Percentiles rank a stretch among this genome's conserved stretches.
Conservation (phyloP, 2,797 vertebrate genomes). For the Gila robusta region DNA sequence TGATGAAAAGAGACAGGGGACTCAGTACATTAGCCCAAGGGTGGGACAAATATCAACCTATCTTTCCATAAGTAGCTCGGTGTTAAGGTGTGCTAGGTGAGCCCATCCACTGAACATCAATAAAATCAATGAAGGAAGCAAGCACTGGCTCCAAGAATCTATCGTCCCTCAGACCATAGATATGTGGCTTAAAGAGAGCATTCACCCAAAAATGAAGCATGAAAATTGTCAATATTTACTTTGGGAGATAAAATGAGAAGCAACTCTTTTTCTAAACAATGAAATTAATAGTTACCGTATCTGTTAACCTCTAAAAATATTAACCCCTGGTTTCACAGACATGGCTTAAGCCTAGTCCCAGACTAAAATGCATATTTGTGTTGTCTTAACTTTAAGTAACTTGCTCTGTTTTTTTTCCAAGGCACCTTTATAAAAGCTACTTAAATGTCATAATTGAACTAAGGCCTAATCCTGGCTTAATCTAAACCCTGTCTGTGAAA, state of each 20-base stretch:
- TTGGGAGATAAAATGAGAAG: background rate
- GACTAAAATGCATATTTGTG: no score
- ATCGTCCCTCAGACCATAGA: background rate
- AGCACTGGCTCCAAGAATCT: background rate
- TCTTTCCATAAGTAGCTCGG: conserved; percentile 8
- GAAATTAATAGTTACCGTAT: background rate
- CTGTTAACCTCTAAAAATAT: background rate
- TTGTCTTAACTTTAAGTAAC: no score
- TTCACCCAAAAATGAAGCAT: background rate
- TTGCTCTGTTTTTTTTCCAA: no score
- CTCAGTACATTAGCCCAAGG: conserved; percentile 37
- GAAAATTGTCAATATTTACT: background rate
- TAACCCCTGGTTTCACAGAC: no score
- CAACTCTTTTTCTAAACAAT: background rate
- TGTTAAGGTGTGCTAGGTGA: conserved; percentile 35
- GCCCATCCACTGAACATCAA: conserved; percentile 2
- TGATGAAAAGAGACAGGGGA: conserved; percentile 78
- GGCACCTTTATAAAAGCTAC: no score
- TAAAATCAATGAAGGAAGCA: conserved; percentile 32
- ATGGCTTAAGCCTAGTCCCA: no score
- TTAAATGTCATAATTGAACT: no score
- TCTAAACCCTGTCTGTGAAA: no score
- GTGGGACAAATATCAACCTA: conserved; percentile 28
- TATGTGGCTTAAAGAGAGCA: background rate
- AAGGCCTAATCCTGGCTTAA: no score